Evolutionary conservation across 2,797 vertebrate genomes (phyloP).

Genomic region (Paedocypris micromegethes): DNA sequence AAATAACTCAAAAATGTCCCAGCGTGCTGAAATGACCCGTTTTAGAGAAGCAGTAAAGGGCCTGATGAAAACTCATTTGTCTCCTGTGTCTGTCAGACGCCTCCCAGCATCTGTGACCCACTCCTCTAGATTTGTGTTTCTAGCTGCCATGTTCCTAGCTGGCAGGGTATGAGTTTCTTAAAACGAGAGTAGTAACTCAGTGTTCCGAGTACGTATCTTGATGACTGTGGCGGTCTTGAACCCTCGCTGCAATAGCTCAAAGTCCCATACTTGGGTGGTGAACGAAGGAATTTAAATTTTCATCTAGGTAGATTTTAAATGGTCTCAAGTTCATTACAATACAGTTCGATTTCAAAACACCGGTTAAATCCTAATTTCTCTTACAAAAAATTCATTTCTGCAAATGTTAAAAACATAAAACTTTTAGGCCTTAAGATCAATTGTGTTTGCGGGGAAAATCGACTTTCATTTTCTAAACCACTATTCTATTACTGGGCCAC

Average conservation of each 20-base stretch:
- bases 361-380: no score
- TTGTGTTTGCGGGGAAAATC: no score
- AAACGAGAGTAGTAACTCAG: slow-evolving; percentile 40
- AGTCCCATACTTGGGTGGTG: no score
- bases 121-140: slow-evolving; percentile 31
- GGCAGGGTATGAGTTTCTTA: slow-evolving; percentile 16
- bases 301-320: no score
- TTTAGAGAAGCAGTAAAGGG: slow-evolving; percentile 55
- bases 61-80: slow-evolving; percentile 55
- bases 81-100: slow-evolving; percentile 42
- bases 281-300: no score
- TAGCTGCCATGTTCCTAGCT: slow-evolving; percentile 11
- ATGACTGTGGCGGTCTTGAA: slow-evolving; percentile 36
- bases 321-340: no score
- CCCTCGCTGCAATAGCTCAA: slow-evolving; percentile 40
- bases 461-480: no score
- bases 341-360: no score
- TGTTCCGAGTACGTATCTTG: slow-evolving; percentile 54
- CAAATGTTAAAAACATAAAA: no score
- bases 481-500: no score
- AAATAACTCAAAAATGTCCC: slow-evolving; percentile 41
- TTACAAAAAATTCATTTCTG: no score
- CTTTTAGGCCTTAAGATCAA: no score
- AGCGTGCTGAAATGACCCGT: slow-evolving; percentile 52
- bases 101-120: slow-evolving; percentile 37